Evolutionary conservation across 2,797 vertebrate species (phyloP), one percentile per base, ranked within the genome.

Genomic region (Gallirallus australis): DNA sequence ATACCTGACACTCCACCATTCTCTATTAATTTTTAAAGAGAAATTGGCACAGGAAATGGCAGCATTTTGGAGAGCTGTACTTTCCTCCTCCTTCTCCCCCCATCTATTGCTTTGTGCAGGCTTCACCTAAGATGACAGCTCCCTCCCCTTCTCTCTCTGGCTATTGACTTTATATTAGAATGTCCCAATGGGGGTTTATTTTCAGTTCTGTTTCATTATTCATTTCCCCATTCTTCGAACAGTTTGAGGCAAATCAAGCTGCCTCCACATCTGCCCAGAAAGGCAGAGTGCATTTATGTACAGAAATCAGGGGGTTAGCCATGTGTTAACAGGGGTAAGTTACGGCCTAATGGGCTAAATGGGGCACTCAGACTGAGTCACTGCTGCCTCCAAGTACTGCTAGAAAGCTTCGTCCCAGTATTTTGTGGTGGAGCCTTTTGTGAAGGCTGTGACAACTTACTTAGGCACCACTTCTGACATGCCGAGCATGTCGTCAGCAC

Each of bases 161-260:
- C 91, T 89, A 57, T 57, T 90, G 73, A 73, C 86, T 84, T 86
- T 15, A 77, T 86, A 66, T 77, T 84, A 71, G 64, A 86, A 61
- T 82, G 78, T 90, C 94, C 77, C 91, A 69, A 65, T 65, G 54
- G 89, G 92, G 76, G 68, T 68, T 95, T 93, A 71, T 94, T 91
- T 96, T 92, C 82, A 17, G 2, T 90, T 92, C 82, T 85, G 56
- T 89, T 95, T 92, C 79, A 52, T 91, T 94, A 95, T 92, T 94
- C 79, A 95, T 94, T 92, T 95, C 57, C 81, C 78, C 68, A 53
- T 90, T 93, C 80, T 94, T 59, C 63, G 83, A 89, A 73, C 63
- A 66, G 68, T 90, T 80, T 57, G 86, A 94, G 83, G 71, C 75
- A 80, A 71, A 65, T 77, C 54, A 66, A 90, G 83, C 75, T 90